phyloP scores from a whole-genome alignment of 2,888 invertebrate genomes.

The Megamerina dolium region DNA sequence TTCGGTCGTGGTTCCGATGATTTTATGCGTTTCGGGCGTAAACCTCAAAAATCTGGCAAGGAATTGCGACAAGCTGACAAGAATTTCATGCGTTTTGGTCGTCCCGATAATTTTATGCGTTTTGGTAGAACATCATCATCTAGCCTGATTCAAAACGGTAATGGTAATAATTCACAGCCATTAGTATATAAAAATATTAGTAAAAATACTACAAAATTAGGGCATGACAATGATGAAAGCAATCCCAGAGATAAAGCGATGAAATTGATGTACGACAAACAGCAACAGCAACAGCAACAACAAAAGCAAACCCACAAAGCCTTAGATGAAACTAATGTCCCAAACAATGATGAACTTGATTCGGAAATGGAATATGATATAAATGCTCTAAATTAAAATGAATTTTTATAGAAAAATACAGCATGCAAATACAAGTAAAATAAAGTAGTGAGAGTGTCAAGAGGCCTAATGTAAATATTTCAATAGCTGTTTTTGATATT shows the following conservation, averaged over 20 bases:
- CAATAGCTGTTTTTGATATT: no score
- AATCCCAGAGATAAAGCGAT: constrained; percentile 37
- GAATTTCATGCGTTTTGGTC: constrained; percentile 27
- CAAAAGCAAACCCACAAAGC: constrained; percentile 11
- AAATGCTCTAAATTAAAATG: no score
- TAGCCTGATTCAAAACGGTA: constrained; percentile 20
- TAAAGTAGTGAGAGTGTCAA: no score
- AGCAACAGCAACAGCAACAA: constrained; percentile 16
- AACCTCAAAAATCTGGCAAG: constrained; percentile 13
- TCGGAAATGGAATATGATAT: constrained; percentile 27
- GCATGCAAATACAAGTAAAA: no score
- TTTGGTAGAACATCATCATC: constrained; percentile 30
- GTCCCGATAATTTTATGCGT: constrained; percentile 36
- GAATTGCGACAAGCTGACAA: background rate
- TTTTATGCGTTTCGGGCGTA: constrained; percentile 47
- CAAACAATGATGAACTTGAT: constrained; percentile 15
- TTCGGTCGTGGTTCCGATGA: constrained; percentile 37
- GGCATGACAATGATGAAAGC: constrained; percentile 18
- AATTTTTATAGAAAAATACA: no score
- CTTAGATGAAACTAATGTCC: constrained; percentile 8
- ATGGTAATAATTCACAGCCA: constrained; percentile 26
- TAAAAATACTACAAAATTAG: constrained; percentile 19
- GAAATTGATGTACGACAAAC: constrained; percentile 28
- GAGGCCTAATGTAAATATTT: no score
- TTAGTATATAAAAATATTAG: constrained; percentile 21